Evolutionary conservation across 2,113 vertebrate species (phyloP).

Genomic region (Larimichthys crocea): DNA sequence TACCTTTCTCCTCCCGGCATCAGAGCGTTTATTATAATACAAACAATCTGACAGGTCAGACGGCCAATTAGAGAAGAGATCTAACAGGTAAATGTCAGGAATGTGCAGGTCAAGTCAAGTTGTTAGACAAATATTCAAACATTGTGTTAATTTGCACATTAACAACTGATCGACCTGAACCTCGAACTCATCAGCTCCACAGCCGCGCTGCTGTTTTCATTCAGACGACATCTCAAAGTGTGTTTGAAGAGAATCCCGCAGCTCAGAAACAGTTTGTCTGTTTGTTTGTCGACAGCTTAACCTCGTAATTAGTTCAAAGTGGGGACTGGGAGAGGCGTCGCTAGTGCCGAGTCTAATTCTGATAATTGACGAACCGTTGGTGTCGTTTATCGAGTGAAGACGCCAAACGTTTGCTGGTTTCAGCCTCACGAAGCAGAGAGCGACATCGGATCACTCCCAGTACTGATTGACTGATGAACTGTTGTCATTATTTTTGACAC

Average conservation of each 20-base stretch:
- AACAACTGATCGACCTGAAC: too few relatives aligned
- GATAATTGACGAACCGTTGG: conserved; percentile 3
- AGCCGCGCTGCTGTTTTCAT: background rate
- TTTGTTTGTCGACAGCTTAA: conserved; percentile 8
- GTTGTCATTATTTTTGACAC: background rate
- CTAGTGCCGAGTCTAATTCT: conserved; percentile 7
- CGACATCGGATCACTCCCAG: too few relatives aligned
- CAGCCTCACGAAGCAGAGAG: background rate
- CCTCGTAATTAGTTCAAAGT: conserved; percentile 26
- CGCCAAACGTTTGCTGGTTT: background rate
- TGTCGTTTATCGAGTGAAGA: conserved; percentile 19
- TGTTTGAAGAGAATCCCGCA: background rate
- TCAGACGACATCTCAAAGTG: background rate
- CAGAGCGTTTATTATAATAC: background rate
- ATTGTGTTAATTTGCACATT: background rate
- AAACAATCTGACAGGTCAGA: background rate
- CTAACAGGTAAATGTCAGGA: background rate
- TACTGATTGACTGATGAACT: background rate
- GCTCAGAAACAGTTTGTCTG: background rate
- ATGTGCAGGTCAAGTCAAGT: background rate
- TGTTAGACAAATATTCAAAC: background rate
- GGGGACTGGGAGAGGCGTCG: conserved; percentile 22
- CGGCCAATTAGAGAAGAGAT: background rate
- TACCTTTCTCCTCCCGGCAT: too few relatives aligned
- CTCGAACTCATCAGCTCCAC: background rate